A percentile compares a stretch with the other conserved stretches of the same genome.
Conservation (phyloP, 2,113 vertebrate genomes). For the Trichomycterus rosablanca region DNA sequence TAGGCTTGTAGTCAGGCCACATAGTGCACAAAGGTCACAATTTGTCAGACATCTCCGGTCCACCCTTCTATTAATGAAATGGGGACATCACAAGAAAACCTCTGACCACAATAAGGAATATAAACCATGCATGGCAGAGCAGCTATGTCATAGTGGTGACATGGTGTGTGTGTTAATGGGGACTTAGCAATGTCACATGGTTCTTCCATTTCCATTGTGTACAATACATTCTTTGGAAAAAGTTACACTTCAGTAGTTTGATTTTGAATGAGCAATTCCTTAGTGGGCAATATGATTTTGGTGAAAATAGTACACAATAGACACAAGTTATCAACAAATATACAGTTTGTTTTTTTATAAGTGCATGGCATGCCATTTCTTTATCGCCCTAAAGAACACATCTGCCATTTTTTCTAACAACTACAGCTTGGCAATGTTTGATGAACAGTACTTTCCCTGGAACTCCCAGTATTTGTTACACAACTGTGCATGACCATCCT, state of each 20-base stretch:
- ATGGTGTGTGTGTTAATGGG: too few species aligned
- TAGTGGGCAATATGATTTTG: background rate
- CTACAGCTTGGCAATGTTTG: constrained; percentile 1
- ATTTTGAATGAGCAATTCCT: background rate
- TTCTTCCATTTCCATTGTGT: background rate
- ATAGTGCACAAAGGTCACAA: too few species aligned
- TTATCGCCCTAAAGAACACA: background rate
- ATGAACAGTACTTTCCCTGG: background rate
- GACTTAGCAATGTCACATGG: background rate
- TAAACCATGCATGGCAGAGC: too few species aligned
- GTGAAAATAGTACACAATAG: background rate
- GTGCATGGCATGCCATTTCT: constrained; percentile 16
- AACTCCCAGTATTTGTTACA: too few species aligned
- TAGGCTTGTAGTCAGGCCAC: too few species aligned
- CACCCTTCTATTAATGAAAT: too few species aligned
- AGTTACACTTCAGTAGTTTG: constrained; percentile 6
- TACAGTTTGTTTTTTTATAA: background rate
- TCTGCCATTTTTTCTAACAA: constrained; percentile 4
- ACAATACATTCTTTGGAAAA: background rate
- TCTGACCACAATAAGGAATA: too few species aligned
- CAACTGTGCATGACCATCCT: background rate
- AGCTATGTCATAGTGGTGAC: too few species aligned
- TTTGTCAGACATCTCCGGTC: too few species aligned
- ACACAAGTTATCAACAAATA: background rate
- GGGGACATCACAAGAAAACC: too few species aligned